Conservation (phyloP, 2,797 vertebrate species). For the Garrulus glandarius region DNA sequence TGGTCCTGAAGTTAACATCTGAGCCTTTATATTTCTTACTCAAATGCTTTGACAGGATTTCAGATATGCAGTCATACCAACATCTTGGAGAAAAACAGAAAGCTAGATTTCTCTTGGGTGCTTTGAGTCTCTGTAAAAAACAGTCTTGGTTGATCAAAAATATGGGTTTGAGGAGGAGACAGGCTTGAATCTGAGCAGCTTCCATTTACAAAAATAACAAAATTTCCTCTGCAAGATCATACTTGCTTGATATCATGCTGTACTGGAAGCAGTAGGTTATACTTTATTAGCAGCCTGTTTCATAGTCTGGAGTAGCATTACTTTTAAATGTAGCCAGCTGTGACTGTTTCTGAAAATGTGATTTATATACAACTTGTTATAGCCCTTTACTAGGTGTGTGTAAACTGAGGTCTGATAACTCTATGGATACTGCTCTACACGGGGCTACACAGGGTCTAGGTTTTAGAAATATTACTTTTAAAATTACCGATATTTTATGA, state of each 20-base stretch:
- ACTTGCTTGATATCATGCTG: neutral
- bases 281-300: slow-evolving; percentile 47
- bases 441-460: slow-evolving; percentile 49
- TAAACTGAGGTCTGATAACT: slow-evolving; percentile 43
- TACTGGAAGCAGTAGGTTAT: slow-evolving; percentile 7
- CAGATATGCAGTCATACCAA: neutral
- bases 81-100: neutral
- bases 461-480: slow-evolving; percentile 43
- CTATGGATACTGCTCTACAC: neutral
- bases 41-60: neutral
- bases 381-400: slow-evolving; percentile 34
- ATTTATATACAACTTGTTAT: slow-evolving; percentile 33
- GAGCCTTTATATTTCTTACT: slow-evolving; percentile 12
- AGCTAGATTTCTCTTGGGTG: neutral
- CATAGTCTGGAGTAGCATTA: slow-evolving; percentile 34
- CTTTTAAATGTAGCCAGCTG: slow-evolving; percentile 54
- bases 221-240: neutral
- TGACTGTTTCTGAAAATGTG: slow-evolving; percentile 52
- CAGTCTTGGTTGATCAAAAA: neutral
- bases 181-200: slow-evolving; percentile 5
- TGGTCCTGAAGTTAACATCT: slow-evolving; percentile 25
- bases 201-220: neutral
- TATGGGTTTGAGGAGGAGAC: neutral
- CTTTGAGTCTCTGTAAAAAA: neutral
- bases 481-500: slow-evolving; percentile 39